A percentile compares a stretch with the other conserved stretches of the same genome.
These are phyloP conservation scores for Drosophila micromelanica DNA, from an alignment of 1,140 invertebrate species.

Conservation along the genomic window DNA sequence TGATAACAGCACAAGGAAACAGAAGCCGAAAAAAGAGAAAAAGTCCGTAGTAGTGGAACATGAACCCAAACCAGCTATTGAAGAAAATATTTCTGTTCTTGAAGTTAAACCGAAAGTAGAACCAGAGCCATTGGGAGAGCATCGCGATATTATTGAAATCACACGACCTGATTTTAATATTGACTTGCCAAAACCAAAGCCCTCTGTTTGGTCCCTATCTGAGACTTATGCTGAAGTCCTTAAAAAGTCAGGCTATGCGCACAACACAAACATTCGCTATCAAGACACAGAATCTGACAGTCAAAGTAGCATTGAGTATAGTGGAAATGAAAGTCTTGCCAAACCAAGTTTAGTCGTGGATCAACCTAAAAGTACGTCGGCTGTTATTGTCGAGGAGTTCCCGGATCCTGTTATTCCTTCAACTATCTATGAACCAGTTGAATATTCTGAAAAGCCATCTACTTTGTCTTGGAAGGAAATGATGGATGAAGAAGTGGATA, in stretches of 20 bases:
- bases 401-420: slow-evolving; percentile 56
- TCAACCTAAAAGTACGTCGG: slow-evolving; percentile 15
- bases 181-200: slow-evolving; percentile 45
- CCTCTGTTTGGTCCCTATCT: slow-evolving; percentile 71
- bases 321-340: background rate
- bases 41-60: background rate
- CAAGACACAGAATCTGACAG: slow-evolving; percentile 28
- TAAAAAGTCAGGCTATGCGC: slow-evolving; percentile 68
- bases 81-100: slow-evolving; percentile 10
- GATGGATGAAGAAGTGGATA: slow-evolving; percentile 67
- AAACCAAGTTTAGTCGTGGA: slow-evolving; percentile 9
- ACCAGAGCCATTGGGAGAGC: background rate
- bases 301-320: slow-evolving; percentile 17
- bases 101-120: slow-evolving; percentile 24
- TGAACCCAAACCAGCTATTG: slow-evolving; percentile 2
- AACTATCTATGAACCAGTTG: background rate
- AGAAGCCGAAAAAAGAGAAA: slow-evolving; percentile 25
- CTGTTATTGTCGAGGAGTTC: slow-evolving; percentile 40
- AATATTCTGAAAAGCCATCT: slow-evolving; percentile 37
- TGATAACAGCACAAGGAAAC: slow-evolving; percentile 15
- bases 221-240: slow-evolving; percentile 83
- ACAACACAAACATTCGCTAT: slow-evolving; percentile 70
- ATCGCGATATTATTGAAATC: background rate
- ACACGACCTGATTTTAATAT: slow-evolving; percentile 48
- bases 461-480: slow-evolving; percentile 71